Base-by-base conservation (phyloP, 2,888 invertebrate genomes). In the Synanthedon vespiformis region DNA sequence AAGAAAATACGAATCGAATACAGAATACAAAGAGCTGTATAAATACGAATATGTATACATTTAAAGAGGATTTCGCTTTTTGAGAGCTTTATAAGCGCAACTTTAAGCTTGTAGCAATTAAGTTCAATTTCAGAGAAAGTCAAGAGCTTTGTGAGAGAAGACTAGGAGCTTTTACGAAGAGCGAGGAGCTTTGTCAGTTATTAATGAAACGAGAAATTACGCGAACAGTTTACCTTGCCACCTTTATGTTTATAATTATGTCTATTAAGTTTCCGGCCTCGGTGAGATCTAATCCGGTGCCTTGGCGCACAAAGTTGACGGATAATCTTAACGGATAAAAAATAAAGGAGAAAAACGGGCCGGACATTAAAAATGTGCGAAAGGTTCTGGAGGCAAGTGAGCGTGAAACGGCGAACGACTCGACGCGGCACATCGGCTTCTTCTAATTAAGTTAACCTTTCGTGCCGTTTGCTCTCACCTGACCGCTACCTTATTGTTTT, bases 191-290 rank as follows among this genome's bases (percentile, higher is more conserved):
- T 70, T 74, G 74, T 76, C 74, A 70, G 72, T 64, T 76, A 76
- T 76, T 75, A 76, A 79, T 78, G 75, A 75, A 70, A 64, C 67
- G 59, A 68, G 71, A 74, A 69, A 75, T 76, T 74, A 70, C 66
- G 60, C 59, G 52, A 60, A 65, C 65, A 67, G 67, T 74, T 72
- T 56, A 60, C 62, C 61, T 61, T 67, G 64, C 67, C 72, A 63
- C 65, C 67, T 61, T 67, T 65, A 64, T 69, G 63, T 72, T 63
- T 70, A 69, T 61, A 60, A 58, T 62, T 63, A 62, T 64, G 51
- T 56, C 5, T 13, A 44, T 14, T n/a, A 44, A 13, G 44, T 44
- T 13, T 44, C 6, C 44, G 13, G 13, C 13, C n/a, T n/a, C 44
- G n/a, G 44, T 12, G 14, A 44, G 8, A 44, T 10, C 44, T 34